Percentiles rank a stretch among this genome's conserved stretches.
Evolutionary conservation across 2,113 vertebrate species (phyloP).

Genomic region (Chaetura pelagica): DNA sequence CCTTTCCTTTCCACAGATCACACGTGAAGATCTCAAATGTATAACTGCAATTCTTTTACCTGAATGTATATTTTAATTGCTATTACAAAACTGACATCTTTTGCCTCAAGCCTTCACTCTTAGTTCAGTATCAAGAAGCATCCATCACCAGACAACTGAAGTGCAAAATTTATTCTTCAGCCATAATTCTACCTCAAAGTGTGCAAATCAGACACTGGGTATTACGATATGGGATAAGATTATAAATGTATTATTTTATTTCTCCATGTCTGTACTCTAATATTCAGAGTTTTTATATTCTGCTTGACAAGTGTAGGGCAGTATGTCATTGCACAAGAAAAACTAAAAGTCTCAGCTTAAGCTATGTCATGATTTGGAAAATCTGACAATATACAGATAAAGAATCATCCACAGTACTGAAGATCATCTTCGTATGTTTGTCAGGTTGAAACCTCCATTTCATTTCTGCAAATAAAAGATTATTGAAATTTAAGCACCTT

Average conservation of each 20-base stretch:
- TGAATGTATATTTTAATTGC: background rate
- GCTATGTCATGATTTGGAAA: background rate
- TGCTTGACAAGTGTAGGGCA: background rate
- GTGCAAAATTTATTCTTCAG: background rate
- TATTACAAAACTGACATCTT: background rate
- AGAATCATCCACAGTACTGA: background rate
- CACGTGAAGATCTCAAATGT: background rate
- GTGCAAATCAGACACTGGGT: background rate
- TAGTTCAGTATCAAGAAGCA: background rate
- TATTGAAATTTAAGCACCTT: background rate
- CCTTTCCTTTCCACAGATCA: background rate
- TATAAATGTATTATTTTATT: constrained; percentile 5
- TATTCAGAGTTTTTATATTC: background rate
- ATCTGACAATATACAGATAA: background rate
- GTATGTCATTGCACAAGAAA: background rate
- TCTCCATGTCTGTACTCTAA: background rate
- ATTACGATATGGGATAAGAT: background rate
- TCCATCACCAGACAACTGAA: background rate
- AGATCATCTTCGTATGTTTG: accelerated
- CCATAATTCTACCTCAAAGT: background rate
- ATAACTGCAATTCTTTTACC: background rate
- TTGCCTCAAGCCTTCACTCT: background rate
- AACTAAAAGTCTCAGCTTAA: background rate
- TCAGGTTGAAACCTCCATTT: background rate
- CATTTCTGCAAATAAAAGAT: background rate